Base-by-base conservation (phyloP, 2,113 vertebrate genomes). In the Laterallus jamaicensis region DNA sequence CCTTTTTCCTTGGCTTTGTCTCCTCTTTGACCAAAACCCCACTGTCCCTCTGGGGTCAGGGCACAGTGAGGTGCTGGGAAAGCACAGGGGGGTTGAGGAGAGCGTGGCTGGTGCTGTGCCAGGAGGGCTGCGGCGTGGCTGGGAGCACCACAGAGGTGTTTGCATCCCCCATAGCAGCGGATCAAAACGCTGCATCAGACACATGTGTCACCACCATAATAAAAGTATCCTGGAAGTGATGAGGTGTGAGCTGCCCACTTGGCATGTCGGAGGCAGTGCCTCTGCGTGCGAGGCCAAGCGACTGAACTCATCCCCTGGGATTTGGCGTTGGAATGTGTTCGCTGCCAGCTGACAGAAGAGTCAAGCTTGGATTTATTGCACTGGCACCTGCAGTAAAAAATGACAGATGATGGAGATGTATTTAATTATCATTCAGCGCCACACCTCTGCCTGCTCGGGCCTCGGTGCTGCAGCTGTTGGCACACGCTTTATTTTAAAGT, bases 401-500 rank as follows among this genome's bases (percentile, higher is more conserved):
- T 89, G 97, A 97, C 94, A 93, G 98, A 96, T 97, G 97, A 96
- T 96, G 97, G 94, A 96, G 97, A 96, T 91, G 97, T 98, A 98
- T 99, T 99, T 99, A 98, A 98, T 99, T 99, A 98, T 98, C 98
- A 99, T 98, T 99, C 99, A 96, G 70, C 56, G 95, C 99, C 98
- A 98, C 97, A 62, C 98, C 97, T 97, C 98, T 98, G 98, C 97
- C 98, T 98, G 98, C 98, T 98, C 97, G 39, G 93, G 98, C 98
- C 96, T 86, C 95, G 73, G 97, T 96, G 97, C 97, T 97, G 98
- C 98, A 98, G 97, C 98, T 98, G 98, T 95, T 98, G 98, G 97
- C 96, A 82, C 91, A 35, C 90, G 31, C 97, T 96, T 92, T 96
- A 92, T 93, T 96, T 97, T 96, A 93, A 98, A 98, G 99, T 98